Conservation (phyloP, 2,797 vertebrate genomes). For the Alfaro cultratus region DNA sequence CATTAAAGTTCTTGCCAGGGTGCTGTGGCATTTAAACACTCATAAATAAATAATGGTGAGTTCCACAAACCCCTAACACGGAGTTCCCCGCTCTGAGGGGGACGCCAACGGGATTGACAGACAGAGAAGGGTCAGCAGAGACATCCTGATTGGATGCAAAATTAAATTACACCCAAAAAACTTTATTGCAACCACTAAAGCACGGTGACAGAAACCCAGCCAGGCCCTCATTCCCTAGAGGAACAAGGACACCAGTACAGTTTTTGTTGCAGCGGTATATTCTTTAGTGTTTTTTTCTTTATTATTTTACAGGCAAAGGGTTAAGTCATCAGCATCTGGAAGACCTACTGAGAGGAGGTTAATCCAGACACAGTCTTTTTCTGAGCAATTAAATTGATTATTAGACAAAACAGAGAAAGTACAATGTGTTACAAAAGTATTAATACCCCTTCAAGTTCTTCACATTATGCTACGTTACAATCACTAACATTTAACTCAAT, state of each 20-base stretch:
- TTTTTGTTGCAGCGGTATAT: slow-evolving; percentile 72
- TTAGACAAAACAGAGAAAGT: slow-evolving; percentile 48
- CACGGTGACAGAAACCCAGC: slow-evolving; percentile 56
- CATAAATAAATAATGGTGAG: slow-evolving; percentile 72
- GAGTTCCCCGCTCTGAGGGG: slow-evolving; percentile 47
- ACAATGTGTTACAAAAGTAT: background rate
- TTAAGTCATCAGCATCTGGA: slow-evolving; percentile 79
- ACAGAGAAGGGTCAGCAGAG: slow-evolving; percentile 52
- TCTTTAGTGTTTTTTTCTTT: slow-evolving; percentile 74
- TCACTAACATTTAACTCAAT: background rate
- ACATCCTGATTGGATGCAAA: slow-evolving; percentile 63
- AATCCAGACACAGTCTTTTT: slow-evolving; percentile 56
- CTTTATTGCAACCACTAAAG: slow-evolving; percentile 76
- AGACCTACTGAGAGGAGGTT: slow-evolving; percentile 66
- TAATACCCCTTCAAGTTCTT: background rate
- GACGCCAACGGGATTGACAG: slow-evolving; percentile 20
- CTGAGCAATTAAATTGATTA: slow-evolving; percentile 56
- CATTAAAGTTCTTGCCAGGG: slow-evolving; percentile 78
- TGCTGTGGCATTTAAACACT: slow-evolving; percentile 75
- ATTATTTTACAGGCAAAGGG: slow-evolving; percentile 76
- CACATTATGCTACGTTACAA: background rate
- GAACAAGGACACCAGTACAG: slow-evolving; percentile 75
- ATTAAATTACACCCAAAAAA: slow-evolving; percentile 60
- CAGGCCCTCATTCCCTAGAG: slow-evolving; percentile 65
- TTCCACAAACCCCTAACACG: slow-evolving; percentile 64